Conservation (phyloP, 2,888 invertebrate genomes). For the Petrophora chlorosata region DNA sequence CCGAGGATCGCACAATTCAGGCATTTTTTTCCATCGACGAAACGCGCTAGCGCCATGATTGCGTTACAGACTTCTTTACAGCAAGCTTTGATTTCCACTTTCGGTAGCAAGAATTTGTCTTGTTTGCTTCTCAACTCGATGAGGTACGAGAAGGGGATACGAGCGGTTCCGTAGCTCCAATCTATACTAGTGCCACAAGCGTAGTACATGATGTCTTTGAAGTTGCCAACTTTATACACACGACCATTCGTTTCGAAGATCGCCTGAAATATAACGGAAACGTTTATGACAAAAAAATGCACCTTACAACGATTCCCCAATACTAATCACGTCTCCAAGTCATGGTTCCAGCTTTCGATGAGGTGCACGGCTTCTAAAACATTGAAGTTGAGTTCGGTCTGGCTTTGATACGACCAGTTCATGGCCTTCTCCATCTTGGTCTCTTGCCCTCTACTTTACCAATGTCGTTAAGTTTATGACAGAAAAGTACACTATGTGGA, state of each 20-base stretch:
- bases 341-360: too few relatives aligned
- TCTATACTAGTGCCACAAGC: conserved; percentile 76
- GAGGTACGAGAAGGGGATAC: conserved; percentile 73
- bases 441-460: too few relatives aligned
- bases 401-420: too few relatives aligned
- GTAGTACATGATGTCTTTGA: conserved; percentile 74
- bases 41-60: conserved; percentile 60
- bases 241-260: conserved; percentile 68
- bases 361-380: too few relatives aligned
- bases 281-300: too few relatives aligned
- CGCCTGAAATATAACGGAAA: conserved; percentile 53
- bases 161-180: conserved; percentile 75
- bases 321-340: neutral
- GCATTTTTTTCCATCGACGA: conserved; percentile 63
- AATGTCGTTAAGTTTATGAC: too few relatives aligned
- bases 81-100: conserved; percentile 63
- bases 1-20: conserved; percentile 52
- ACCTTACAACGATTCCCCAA: neutral
- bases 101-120: conserved; percentile 64
- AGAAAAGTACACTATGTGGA: too few relatives aligned
- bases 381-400: too few relatives aligned
- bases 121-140: conserved; percentile 69
- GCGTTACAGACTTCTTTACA: conserved; percentile 65
- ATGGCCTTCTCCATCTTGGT: too few relatives aligned
- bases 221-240: conserved; percentile 77